Conservation (phyloP, 2,888 invertebrate genomes). For the Pherbina coryleti region DNA sequence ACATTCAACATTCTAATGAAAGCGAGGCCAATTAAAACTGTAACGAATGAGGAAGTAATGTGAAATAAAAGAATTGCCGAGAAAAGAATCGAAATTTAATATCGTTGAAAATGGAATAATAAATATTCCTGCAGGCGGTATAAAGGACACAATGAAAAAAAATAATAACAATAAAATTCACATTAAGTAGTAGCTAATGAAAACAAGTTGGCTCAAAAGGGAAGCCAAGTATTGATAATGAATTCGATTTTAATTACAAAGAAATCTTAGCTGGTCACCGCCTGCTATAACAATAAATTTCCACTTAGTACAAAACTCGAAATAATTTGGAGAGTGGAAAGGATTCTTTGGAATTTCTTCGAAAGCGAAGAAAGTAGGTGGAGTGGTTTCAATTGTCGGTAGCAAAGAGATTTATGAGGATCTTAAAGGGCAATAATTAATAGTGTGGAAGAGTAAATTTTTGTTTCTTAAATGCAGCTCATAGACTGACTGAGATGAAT, state of each 20-base stretch:
- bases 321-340: background rate
- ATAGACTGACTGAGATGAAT: too few relatives aligned
- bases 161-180: constrained; percentile 15
- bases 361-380: background rate
- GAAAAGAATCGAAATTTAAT: background rate
- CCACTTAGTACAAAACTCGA: background rate
- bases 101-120: background rate
- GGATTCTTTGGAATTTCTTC: background rate
- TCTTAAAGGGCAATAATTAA: background rate
- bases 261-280: background rate
- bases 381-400: too few relatives aligned
- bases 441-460: background rate
- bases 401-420: background rate
- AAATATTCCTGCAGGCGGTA: background rate
- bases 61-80: background rate
- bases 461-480: too few relatives aligned
- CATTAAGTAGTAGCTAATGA: constrained; percentile 20
- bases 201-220: background rate
- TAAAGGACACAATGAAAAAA: constrained; percentile 12
- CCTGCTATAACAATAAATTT: background rate
- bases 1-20: background rate
- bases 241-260: constrained; percentile 15
- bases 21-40: constrained; percentile 20
- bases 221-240: background rate
- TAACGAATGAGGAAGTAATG: constrained; percentile 11